Conservation (phyloP, 2,113 vertebrate species). For the Dipodomys stephensi region DNA sequence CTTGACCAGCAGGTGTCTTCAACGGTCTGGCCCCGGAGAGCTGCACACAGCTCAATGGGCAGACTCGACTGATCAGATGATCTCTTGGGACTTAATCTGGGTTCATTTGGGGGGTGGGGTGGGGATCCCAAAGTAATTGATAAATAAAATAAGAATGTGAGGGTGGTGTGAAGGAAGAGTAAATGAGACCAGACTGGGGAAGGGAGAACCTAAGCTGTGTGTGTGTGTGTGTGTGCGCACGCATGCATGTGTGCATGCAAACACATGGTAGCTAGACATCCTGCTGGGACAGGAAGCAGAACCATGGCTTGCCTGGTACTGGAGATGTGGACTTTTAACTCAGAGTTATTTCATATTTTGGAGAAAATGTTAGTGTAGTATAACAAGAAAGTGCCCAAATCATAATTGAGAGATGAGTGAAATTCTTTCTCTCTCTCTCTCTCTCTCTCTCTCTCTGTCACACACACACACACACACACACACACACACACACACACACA, state of each 20-base stretch:
- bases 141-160: constrained; percentile 74
- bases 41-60: constrained; percentile 29
- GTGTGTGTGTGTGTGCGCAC: too few relatives aligned
- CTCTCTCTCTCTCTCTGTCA: too few relatives aligned
- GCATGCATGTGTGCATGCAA: too few relatives aligned
- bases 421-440: too few relatives aligned
- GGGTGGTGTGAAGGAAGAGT: constrained; percentile 75
- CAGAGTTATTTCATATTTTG: constrained; percentile 1
- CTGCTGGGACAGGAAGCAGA: not conserved
- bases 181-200: constrained; percentile 80
- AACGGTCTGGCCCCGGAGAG: not conserved
- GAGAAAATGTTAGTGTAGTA: not conserved
- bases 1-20: constrained; percentile 53
- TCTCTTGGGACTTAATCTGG: constrained; percentile 73
- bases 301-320: not conserved
- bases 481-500: too few relatives aligned
- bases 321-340: constrained; percentile 3
- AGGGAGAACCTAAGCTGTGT: not conserved
- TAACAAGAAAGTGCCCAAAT: not conserved
- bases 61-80: constrained; percentile 72
- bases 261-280: not conserved
- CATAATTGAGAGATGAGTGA: not conserved
- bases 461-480: too few relatives aligned
- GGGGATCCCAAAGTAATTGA: constrained; percentile 49
- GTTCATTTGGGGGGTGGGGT: not conserved